These are phyloP conservation scores for Plagiodera versicolora DNA, from an alignment of 2,888 invertebrate species.

Conservation along the genomic window DNA sequence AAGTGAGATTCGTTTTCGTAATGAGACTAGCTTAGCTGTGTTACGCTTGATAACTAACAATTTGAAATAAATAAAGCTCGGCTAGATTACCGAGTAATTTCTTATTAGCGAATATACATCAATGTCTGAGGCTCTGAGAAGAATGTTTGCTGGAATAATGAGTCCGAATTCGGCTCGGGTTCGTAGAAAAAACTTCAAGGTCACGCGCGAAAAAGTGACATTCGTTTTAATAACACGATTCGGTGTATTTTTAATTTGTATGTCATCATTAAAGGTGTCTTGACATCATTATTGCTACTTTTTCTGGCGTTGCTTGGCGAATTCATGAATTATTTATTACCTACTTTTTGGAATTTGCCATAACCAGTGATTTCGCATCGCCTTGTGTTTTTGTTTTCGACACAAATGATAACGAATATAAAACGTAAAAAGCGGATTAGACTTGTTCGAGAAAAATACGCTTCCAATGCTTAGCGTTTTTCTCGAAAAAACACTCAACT, in stretches of 20 bases:
- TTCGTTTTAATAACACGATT: neutral
- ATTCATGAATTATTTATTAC: neutral
- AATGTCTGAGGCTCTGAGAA: neutral
- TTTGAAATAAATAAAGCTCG: neutral
- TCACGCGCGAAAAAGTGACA: neutral
- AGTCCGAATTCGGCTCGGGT: too few species aligned
- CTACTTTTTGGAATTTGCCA: neutral
- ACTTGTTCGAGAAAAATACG: neutral
- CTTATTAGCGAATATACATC: neutral
- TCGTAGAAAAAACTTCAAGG: neutral
- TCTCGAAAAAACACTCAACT: constrained; percentile 3
- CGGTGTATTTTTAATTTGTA: neutral
- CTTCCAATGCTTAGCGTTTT: neutral
- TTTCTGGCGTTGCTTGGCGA: neutral
- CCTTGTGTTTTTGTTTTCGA: neutral
- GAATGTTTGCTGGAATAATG: too few species aligned
- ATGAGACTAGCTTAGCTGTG: constrained; percentile 6
- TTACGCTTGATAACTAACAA: neutral
- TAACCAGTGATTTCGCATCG: neutral
- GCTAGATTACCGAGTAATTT: neutral
- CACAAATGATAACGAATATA: neutral
- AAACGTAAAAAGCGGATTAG: neutral
- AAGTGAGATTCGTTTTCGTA: constrained; percentile 11
- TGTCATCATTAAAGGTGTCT: constrained; percentile 1
- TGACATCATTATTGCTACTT: neutral